Evolutionary conservation across 2,113 vertebrate species (phyloP).

Genomic region (Peucedramus taeniatus): DNA sequence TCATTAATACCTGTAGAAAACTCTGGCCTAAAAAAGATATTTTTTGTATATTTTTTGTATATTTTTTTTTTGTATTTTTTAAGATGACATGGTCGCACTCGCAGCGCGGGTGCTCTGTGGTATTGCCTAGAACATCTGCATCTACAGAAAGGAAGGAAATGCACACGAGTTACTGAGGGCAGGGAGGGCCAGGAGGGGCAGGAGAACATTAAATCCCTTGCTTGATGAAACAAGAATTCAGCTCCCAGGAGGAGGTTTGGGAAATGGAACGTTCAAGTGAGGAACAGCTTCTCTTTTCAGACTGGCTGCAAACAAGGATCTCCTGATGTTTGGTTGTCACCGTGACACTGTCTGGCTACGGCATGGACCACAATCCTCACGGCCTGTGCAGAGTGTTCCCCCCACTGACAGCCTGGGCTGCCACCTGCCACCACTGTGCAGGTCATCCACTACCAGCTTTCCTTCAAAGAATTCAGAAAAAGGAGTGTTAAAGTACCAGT

Average conservation of each 20-base stretch:
- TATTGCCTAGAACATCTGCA: constrained; percentile 79
- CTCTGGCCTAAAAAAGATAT: constrained; percentile 84
- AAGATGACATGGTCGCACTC: constrained; percentile 76
- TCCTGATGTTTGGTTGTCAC: constrained; percentile 22
- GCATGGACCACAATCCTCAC: not conserved
- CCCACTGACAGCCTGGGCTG: not conserved
- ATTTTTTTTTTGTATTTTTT: constrained; percentile 74
- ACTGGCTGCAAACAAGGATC: constrained; percentile 50
- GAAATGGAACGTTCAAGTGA: not conserved
- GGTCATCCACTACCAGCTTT: not conserved
- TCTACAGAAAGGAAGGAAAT: constrained; percentile 74
- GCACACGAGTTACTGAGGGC: constrained; percentile 55
- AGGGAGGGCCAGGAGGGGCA: not conserved
- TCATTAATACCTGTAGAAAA: constrained; percentile 88
- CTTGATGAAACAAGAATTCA: constrained; percentile 34
- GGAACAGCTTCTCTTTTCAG: constrained; percentile 36
- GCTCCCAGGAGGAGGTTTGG: not conserved
- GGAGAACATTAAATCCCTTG: constrained; percentile 48
- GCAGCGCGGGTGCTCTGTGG: constrained; percentile 59
- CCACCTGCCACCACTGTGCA: not conserved
- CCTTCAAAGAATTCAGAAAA: not conserved
- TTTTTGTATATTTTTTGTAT: constrained; percentile 75
- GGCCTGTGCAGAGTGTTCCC: not conserved
- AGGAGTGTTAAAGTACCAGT: not conserved
- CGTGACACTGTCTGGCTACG: not conserved